These are phyloP conservation scores for Acanthococcus lagerstroemiae DNA, from an alignment of 2,888 invertebrate species.

Conservation along the genomic window DNA sequence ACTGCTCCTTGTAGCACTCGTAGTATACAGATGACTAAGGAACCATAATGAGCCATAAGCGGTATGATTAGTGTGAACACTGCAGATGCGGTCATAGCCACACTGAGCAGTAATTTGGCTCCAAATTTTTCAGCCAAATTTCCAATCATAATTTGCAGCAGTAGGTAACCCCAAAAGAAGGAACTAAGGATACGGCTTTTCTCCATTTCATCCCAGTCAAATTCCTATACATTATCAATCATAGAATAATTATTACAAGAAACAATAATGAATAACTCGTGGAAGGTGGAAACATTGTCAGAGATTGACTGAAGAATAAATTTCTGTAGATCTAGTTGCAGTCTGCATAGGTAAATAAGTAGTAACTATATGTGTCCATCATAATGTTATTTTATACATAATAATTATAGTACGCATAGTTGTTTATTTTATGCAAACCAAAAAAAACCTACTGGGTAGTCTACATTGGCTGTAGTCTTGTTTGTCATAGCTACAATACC, in stretches of 20 bases:
- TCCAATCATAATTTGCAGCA: slow-evolving; percentile 58
- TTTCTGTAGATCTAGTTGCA: not conserved
- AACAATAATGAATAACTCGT: too few relatives aligned
- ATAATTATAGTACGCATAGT: too few relatives aligned
- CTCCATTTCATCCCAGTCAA: slow-evolving; percentile 50
- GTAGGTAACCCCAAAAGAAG: slow-evolving; percentile 68
- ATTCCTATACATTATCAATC: too few relatives aligned
- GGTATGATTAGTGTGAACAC: slow-evolving; percentile 32
- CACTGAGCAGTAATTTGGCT: slow-evolving; percentile 43
- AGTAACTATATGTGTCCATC: not conserved
- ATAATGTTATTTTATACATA: too few relatives aligned
- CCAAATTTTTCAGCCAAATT: slow-evolving; percentile 45
- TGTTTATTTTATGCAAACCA: too few relatives aligned
- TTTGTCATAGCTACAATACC: not conserved
- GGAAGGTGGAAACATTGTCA: not conserved
- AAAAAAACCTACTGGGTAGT: too few relatives aligned
- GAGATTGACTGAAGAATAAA: not conserved
- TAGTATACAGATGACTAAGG: slow-evolving; percentile 14
- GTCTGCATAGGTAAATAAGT: not conserved
- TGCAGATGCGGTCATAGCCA: slow-evolving; percentile 33
- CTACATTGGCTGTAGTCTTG: not conserved
- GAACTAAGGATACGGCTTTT: slow-evolving; percentile 54
- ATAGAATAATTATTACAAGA: too few relatives aligned
- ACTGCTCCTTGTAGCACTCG: slow-evolving; percentile 33
- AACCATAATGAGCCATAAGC: slow-evolving; percentile 28